These are phyloP conservation scores for Drosophila ustulata DNA, from an alignment of 2,888 invertebrate species.

Conservation along the genomic window DNA sequence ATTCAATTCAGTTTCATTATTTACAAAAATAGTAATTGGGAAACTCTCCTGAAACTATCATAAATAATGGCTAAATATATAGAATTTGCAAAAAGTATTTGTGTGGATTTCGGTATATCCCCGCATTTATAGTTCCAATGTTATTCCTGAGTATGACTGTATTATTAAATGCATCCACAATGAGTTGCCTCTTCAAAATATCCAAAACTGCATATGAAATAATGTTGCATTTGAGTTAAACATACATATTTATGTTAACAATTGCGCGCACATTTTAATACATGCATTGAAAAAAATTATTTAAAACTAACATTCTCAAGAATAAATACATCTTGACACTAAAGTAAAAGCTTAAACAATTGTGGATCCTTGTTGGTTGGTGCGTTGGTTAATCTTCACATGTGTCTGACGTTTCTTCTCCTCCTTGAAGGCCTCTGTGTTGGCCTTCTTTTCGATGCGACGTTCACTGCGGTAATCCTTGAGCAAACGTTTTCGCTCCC, in stretches of 20 bases:
- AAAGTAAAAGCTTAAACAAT: conserved; percentile 84
- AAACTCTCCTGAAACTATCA: background rate
- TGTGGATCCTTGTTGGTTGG: conserved; percentile 90
- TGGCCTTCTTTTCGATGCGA: conserved; percentile 92
- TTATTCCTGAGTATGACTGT: background rate
- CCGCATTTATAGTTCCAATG: background rate
- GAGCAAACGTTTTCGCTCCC: conserved; percentile 90
- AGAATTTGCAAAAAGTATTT: background rate
- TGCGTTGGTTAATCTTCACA: conserved; percentile 90
- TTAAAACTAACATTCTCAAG: conserved; percentile 30
- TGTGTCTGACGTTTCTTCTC: conserved; percentile 93
- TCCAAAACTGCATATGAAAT: background rate
- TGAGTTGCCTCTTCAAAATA: background rate
- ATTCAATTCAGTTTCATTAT: background rate
- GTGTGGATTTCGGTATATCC: background rate
- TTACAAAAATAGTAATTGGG: background rate
- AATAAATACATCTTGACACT: conserved; percentile 26
- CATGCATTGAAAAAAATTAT: conserved; percentile 9
- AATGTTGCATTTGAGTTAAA: conserved; percentile 10
- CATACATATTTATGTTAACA: conserved; percentile 27
- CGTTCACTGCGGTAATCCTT: conserved; percentile 92
- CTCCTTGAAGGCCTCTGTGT: conserved; percentile 92
- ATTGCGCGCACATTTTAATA: conserved; percentile 12
- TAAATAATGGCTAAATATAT: background rate
- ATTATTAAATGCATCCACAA: background rate